Evolutionary conservation across 2,113 vertebrate species (phyloP).

Genomic region (Chitala chitala): DNA sequence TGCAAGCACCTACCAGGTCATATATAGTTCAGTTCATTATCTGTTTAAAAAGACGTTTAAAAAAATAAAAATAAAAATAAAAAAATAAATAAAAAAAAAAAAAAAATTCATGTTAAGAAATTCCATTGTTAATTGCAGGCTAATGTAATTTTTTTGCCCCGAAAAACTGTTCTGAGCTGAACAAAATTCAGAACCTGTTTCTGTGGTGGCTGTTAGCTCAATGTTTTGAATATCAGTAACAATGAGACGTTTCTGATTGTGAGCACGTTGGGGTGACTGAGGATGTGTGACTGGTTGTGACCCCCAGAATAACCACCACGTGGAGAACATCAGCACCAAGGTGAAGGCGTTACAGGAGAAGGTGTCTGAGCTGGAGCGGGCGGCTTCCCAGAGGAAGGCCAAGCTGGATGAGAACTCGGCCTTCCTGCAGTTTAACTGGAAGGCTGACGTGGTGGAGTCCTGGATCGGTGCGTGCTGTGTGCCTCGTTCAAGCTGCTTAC

Average conservation of each 20-base stretch:
- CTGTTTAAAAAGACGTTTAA: no score
- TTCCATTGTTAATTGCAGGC: background rate
- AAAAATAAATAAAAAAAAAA: no score
- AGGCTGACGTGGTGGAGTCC: conserved; percentile 94
- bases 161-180: background rate
- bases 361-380: conserved; percentile 85
- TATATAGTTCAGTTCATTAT: no score
- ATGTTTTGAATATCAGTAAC: background rate
- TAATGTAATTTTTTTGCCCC: background rate
- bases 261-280: background rate
- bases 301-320: conserved; percentile 88
- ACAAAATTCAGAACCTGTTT: background rate
- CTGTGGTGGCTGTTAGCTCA: background rate
- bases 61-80: no score
- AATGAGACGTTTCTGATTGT: background rate
- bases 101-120: background rate
- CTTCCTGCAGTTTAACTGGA: conserved; percentile 99
- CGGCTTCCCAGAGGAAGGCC: conserved; percentile 87
- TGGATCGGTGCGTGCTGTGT: conserved; percentile 81
- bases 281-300: background rate
- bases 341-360: conserved; percentile 82
- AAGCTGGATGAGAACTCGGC: conserved; percentile 97
- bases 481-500: no score
- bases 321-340: conserved; percentile 87
- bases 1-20: no score